A percentile compares a stretch with the other conserved stretches of the same genome.
Evolutionary conservation across 1,140 invertebrate genomes (phyloP).

Genomic region (Drosophila kepulauana): DNA sequence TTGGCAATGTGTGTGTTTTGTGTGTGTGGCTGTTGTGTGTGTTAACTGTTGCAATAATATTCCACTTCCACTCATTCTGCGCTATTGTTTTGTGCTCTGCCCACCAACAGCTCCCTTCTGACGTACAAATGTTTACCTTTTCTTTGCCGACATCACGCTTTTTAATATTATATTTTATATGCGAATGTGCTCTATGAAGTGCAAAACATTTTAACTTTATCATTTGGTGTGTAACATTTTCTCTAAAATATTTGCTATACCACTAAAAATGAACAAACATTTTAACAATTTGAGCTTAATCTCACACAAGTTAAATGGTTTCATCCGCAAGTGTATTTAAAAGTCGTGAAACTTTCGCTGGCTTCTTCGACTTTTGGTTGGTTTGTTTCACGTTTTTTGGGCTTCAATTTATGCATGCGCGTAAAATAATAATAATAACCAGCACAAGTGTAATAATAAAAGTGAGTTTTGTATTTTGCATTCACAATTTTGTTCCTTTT

Average conservation of each 20-base stretch:
- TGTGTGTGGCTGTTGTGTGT: conserved; percentile 25
- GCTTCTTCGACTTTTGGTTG: conserved; percentile 14
- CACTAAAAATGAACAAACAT: neutral
- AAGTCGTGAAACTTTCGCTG: neutral
- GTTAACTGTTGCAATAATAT: conserved; percentile 71
- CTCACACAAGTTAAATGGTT: neutral
- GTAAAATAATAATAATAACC: conserved; percentile 73
- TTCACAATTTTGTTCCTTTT: conserved; percentile 31
- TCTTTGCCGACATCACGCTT: neutral
- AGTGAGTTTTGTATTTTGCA: conserved; percentile 52
- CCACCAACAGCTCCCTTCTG: conserved; percentile 44
- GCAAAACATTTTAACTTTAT: neutral
- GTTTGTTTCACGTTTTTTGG: conserved; percentile 19
- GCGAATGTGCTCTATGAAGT: neutral
- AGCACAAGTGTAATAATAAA: conserved; percentile 55
- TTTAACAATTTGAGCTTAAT: too few species aligned
- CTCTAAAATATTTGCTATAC: too few species aligned
- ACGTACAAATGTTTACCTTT: conserved; percentile 18
- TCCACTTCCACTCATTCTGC: conserved; percentile 37
- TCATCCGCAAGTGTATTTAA: conserved; percentile 11
- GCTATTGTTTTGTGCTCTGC: conserved; percentile 19
- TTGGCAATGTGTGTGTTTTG: conserved; percentile 12
- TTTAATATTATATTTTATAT: conserved; percentile 4
- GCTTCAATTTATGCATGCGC: conserved; percentile 67
- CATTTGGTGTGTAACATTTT: neutral